Base-by-base conservation (phyloP, 2,113 vertebrate genomes). In the Hiodon tergisus region DNA sequence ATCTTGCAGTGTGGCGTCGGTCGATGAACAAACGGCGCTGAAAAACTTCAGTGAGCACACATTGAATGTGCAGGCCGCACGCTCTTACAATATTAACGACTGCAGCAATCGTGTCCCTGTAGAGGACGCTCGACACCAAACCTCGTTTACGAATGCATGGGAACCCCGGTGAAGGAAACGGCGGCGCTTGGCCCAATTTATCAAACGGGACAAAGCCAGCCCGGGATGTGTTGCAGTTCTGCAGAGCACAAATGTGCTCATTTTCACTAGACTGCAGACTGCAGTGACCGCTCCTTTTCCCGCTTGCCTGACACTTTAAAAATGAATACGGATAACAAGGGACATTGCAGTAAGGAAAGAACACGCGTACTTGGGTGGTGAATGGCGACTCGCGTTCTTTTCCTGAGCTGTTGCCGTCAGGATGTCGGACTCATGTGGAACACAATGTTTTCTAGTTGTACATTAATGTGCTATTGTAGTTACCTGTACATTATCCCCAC, bases 381-480 rank as follows among this genome's bases (percentile, higher is more conserved):
- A 10, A 66, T 47, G 63, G 48, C n/a, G 31, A 8, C 46, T 66
- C 63, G 13, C 60, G 60, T 47, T 31, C 31, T 31, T 31, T 31
- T 31, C 31, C 31, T 31, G 31, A 31, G 31, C 31, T 31, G 31
- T 31, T 31, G 31, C 31, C 31, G 31, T 31, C 31, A 31, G 31
- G 31, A 31, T 31, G 31, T 31, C 2, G 8, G 17, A 31, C 62
- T 65, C 17, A 46, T 65, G 62, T 16, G 31, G 3, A 31, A 65
- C 62, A 65, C 62, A 4, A 46, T 65, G 16, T 46, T 65, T 62
- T 17, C 48, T 47, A 66, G 46, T 11, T 66, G 63, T 66, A 48
- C 63, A n/a, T 52, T 70, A 48, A 72, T 63, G 52, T 55, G 69
- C 66, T 73, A 78, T 78, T 78, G 67, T 59, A 60, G 68, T 72